These are phyloP conservation scores for Drosophila dunni DNA, from an alignment of 1,140 invertebrate genomes.

Conservation along the genomic window DNA sequence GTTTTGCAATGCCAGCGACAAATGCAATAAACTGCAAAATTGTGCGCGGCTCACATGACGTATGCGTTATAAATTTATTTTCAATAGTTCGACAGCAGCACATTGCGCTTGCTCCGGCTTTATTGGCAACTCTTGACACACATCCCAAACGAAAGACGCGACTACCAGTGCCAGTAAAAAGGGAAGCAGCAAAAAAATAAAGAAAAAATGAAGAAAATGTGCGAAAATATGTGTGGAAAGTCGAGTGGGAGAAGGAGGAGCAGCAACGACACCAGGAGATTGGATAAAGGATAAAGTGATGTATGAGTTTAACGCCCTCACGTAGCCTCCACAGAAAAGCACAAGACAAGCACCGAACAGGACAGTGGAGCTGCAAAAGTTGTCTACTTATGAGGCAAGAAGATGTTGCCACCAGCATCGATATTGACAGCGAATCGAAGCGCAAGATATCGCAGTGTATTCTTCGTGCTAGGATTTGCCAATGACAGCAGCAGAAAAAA, in stretches of 20 bases:
- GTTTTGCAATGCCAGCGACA: slow-evolving; percentile 78
- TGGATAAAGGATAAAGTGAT: slow-evolving; percentile 74
- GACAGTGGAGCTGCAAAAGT: slow-evolving; percentile 57
- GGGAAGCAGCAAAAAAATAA: neutral
- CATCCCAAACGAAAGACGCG: slow-evolving; percentile 58
- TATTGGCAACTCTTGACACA: slow-evolving; percentile 82
- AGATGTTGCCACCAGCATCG: slow-evolving; percentile 59
- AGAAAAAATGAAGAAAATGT: neutral
- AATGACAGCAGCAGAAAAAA: slow-evolving; percentile 61
- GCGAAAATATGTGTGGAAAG: neutral
- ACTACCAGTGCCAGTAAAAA: neutral
- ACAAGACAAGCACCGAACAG: too few species aligned
- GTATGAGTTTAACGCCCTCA: slow-evolving; percentile 83
- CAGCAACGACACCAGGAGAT: slow-evolving; percentile 22
- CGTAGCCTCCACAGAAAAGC: slow-evolving; percentile 50
- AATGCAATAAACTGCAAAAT: slow-evolving; percentile 77
- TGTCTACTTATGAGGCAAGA: slow-evolving; percentile 73
- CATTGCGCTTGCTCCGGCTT: slow-evolving; percentile 26
- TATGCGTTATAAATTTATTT: slow-evolving; percentile 81
- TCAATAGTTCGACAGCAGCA: slow-evolving; percentile 59
- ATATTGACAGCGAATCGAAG: slow-evolving; percentile 17
- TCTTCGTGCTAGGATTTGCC: slow-evolving; percentile 64
- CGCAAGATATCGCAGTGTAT: neutral
- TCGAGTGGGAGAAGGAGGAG: neutral
- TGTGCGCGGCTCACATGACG: slow-evolving; percentile 61